Base-by-base conservation (phyloP, 2,113 vertebrate species). In the Tympanuchus pallidicinctus region DNA sequence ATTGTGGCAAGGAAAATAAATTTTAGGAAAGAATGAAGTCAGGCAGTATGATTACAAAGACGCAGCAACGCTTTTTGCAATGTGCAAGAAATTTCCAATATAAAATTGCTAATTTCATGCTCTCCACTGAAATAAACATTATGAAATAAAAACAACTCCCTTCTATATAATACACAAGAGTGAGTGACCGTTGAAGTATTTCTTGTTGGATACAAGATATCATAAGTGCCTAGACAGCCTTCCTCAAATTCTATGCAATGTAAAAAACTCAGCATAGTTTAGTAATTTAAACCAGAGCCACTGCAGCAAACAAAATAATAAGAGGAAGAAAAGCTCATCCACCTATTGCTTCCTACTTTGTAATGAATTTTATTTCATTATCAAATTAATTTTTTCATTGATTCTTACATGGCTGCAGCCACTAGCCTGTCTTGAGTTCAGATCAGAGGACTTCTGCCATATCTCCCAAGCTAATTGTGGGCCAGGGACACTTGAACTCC, bases 351-450 rank as follows among this genome's bases (percentile, higher is more conserved):
- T 30, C 25, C 61, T 94, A 16, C 32, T 67, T 74, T 42, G 78
- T 84, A 54, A 32, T 43, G 50, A 66, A 76, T 82, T 87, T 81
- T 78, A 66, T 71, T 93, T 93, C 13, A 80, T 86, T 92, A 90
- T 82, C 74, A 42, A 27, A 89, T 27, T 72, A 70, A 72, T 70
- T 34, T 85, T 10, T 59, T 81, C 66, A 77, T 70, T 88, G 27
- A 36, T 91, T 30, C 45, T 89, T 91, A 63, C 16, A 52, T n/a
- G 38, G 45, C 50, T 77, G 52, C 36, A 76, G 66, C 45, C 81
- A 76, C 40, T 90, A 93, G 76, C 43, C 47, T 80, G 27, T 45
- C 65, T 74, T 67, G 28, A 70, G 67, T 43, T 86, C 24, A 74
- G 38, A 30, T 67, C 47, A 86, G 34, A 93, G 52, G 32, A 72